Conservation (phyloP, 2,797 vertebrate genomes). For the Ptychadena robeensis region DNA sequence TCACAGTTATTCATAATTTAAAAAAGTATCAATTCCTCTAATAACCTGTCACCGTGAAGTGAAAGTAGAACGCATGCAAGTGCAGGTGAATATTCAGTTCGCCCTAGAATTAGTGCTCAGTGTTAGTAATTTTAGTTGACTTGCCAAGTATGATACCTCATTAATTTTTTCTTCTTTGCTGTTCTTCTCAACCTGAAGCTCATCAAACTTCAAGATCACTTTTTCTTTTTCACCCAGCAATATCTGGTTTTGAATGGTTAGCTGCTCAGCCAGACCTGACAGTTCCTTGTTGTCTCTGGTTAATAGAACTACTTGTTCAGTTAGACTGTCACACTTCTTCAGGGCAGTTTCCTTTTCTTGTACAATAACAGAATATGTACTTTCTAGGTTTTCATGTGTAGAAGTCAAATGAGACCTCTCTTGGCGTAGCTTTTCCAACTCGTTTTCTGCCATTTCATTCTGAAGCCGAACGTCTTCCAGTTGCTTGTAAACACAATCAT, state of each 20-base stretch:
- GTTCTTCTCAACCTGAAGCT: slow-evolving; percentile 83
- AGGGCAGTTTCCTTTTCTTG: slow-evolving; percentile 75
- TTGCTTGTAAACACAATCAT: slow-evolving; percentile 72
- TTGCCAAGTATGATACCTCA: slow-evolving; percentile 77
- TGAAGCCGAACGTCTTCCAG: slow-evolving; percentile 72
- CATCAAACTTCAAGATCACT: slow-evolving; percentile 79
- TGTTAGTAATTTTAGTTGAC: slow-evolving; percentile 71
- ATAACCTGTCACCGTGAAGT: slow-evolving; percentile 15
- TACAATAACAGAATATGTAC: slow-evolving; percentile 67
- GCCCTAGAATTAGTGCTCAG: slow-evolving; percentile 69
- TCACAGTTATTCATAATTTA: slow-evolving; percentile 23
- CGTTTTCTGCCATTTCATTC: slow-evolving; percentile 68
- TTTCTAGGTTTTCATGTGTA: slow-evolving; percentile 68
- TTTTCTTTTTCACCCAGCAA: slow-evolving; percentile 81
- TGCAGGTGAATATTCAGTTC: slow-evolving; percentile 70
- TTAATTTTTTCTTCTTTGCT: slow-evolving; percentile 84
- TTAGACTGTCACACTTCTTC: slow-evolving; percentile 69
- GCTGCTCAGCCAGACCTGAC: slow-evolving; percentile 73
- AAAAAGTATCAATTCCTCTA: slow-evolving; percentile 7
- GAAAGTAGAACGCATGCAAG: slow-evolving; percentile 68
- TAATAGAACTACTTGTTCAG: slow-evolving; percentile 72
- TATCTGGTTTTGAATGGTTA: slow-evolving; percentile 77
- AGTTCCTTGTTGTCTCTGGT: slow-evolving; percentile 74
- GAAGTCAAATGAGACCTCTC: slow-evolving; percentile 71
- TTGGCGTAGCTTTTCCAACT: slow-evolving; percentile 67